Evolutionary conservation across 2,888 invertebrate genomes (phyloP).

Genomic region (Chirona hameri): DNA sequence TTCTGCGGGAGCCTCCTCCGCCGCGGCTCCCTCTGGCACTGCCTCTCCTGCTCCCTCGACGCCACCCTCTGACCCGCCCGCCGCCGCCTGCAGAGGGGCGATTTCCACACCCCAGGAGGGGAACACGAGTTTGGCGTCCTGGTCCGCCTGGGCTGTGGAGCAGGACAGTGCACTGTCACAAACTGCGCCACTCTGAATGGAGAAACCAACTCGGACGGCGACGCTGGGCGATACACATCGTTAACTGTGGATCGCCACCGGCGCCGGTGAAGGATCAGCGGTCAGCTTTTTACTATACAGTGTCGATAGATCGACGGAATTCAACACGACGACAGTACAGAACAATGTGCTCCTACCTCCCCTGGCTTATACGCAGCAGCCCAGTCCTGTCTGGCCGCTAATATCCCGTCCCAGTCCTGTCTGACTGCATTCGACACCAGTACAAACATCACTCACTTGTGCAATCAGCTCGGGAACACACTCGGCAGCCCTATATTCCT

Average conservation of each 20-base stretch:
- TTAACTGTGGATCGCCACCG: neutral
- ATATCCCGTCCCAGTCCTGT: too few relatives aligned
- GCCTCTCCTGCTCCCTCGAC: neutral
- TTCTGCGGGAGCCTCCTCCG: neutral
- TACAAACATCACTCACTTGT: too few relatives aligned
- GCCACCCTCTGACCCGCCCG: neutral
- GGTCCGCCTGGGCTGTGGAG: neutral
- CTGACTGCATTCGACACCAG: too few relatives aligned
- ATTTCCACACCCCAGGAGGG: neutral
- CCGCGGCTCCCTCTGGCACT: neutral
- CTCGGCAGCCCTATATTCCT: too few relatives aligned
- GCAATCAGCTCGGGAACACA: too few relatives aligned
- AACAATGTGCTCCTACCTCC: too few relatives aligned
- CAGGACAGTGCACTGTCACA: neutral
- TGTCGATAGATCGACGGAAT: neutral
- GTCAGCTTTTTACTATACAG: neutral
- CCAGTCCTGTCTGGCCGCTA: too few relatives aligned
- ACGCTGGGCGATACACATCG: neutral
- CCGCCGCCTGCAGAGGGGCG: neutral
- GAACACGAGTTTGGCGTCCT: slow-evolving; percentile 3
- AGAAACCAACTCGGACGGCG: too few relatives aligned
- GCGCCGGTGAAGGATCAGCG: neutral
- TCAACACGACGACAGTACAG: neutral
- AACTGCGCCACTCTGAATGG: neutral
- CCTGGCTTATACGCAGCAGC: too few relatives aligned